Evolutionary conservation across 2,113 vertebrate species (phyloP), one percentile per base, ranked within the genome.

Genomic region (Osmerus mordax): DNA sequence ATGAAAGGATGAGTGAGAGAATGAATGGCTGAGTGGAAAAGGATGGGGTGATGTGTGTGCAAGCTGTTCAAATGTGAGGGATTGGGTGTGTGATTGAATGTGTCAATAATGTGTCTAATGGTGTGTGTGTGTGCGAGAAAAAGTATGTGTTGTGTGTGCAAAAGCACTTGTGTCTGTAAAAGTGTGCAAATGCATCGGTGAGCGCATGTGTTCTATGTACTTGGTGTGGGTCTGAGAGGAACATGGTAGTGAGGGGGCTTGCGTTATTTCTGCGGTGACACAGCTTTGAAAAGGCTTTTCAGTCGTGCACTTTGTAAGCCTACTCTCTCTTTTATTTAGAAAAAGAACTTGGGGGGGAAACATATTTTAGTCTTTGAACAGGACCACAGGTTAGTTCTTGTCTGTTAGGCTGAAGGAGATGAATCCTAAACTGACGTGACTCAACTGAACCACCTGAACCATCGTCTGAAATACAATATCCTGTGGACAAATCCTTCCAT

Each of bases 171-270:
- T 47, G 9, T 47, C 41, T 47, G 41, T 47, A 47, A 47, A 47
- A 7, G 41, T 47, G 41, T 47, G 41, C 7, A 1, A 47, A 12
- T 47, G 41, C 41, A 47, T 47, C 7, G 7, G 41, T 47, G 41
- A 47, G 41, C 6, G 7, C 41, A 11, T 47, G 41, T 7, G 41
- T 47, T 12, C 1, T 47, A 16, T 3, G 36, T 55, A 13, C 47
- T 55, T 75, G 71, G 77, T 73, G 76, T 81, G 59, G 71, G 73
- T 69, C 54, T 69, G 66, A 79, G 61, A 2, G 0, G n/a, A 15
- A 79, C 74, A 65, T 64, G 69, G 67, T 65, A 47, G 74, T 55
- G 18, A 28, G 47, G 58, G 77, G 71, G 61, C 65, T 13, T 53
- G 55, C 60, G 59, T 11, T 54, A 75, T 81, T 71, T 74, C 77